Conservation (phyloP, 2,797 vertebrate species). For the Lagodon rhomboides region DNA sequence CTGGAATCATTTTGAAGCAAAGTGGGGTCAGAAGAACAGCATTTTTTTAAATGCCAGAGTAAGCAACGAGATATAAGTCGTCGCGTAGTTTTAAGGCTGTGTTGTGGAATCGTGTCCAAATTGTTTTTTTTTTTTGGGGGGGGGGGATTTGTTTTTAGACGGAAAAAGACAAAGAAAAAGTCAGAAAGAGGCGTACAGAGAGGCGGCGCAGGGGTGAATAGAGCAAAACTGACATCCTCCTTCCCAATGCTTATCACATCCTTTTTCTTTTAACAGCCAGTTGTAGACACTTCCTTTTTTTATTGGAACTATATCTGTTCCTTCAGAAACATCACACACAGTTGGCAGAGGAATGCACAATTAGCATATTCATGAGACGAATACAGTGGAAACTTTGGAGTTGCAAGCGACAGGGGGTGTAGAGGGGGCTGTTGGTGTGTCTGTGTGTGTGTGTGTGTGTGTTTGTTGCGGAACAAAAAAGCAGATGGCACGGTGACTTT, state of each 20-base stretch:
- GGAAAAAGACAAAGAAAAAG: conserved; percentile 47
- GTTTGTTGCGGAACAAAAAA: conserved; percentile 72
- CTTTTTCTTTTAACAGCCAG: conserved; percentile 74
- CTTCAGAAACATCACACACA: conserved; percentile 80
- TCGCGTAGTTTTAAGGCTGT: conserved; percentile 45
- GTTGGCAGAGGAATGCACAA: conserved; percentile 78
- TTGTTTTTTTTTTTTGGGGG: conserved; percentile 23
- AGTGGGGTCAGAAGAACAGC: conserved; percentile 55
- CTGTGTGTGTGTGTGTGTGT: conserved; percentile 34
- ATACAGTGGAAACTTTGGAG: conserved; percentile 81
- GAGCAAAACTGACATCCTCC: conserved; percentile 69
- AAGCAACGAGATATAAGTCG: conserved; percentile 50
- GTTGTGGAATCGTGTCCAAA: conserved; percentile 55
- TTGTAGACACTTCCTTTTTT: conserved; percentile 78
- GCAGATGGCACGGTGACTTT: conserved; percentile 84
- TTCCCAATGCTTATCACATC: conserved; percentile 71
- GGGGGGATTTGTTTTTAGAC: background rate
- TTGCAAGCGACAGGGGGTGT: conserved; percentile 66
- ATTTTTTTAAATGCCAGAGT: conserved; percentile 71
- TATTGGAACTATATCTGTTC: conserved; percentile 82
- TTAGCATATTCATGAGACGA: conserved; percentile 86
- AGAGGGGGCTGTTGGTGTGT: conserved; percentile 30
- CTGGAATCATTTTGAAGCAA: conserved; percentile 44
- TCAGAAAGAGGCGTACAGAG: conserved; percentile 43
- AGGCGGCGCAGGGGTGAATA: conserved; percentile 60